Evolutionary conservation across 2,113 vertebrate species (phyloP).

Genomic region (Phylloscopus whistleri): DNA sequence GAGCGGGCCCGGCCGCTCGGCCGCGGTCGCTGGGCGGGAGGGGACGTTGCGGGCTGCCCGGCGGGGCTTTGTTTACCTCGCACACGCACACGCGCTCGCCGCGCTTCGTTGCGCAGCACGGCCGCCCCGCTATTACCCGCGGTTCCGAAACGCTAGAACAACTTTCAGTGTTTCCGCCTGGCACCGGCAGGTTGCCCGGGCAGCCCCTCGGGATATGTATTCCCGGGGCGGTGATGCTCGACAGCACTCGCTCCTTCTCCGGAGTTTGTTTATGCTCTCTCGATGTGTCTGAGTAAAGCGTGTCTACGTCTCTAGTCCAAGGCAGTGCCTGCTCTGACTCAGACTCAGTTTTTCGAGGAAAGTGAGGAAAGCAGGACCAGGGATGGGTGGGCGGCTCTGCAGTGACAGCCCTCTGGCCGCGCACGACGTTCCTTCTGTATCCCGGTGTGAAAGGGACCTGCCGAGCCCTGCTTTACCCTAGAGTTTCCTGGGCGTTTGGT

Average conservation of each 20-base stretch:
- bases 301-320: fast-evolving
- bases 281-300: fast-evolving
- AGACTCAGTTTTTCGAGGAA: neutral
- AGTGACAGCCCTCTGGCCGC: fast-evolving
- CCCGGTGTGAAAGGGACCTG: neutral
- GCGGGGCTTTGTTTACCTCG: neutral
- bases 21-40: neutral
- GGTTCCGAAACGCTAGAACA: fast-evolving
- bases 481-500: fast-evolving
- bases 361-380: neutral
- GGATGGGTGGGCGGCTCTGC: neutral
- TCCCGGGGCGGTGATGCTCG: neutral
- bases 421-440: neutral
- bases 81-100: too few relatives aligned
- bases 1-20: neutral
- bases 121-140: neutral
- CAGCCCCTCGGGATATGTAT: neutral
- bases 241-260: fast-evolving
- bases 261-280: neutral
- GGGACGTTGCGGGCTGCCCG: neutral
- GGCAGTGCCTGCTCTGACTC: too few relatives aligned
- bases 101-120: neutral
- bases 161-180: neutral
- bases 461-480: fast-evolving
- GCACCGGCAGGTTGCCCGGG: fast-evolving